These are phyloP conservation scores for Ctenopoma multispine DNA, from an alignment of 2,797 vertebrate genomes.

Conservation along the genomic window DNA sequence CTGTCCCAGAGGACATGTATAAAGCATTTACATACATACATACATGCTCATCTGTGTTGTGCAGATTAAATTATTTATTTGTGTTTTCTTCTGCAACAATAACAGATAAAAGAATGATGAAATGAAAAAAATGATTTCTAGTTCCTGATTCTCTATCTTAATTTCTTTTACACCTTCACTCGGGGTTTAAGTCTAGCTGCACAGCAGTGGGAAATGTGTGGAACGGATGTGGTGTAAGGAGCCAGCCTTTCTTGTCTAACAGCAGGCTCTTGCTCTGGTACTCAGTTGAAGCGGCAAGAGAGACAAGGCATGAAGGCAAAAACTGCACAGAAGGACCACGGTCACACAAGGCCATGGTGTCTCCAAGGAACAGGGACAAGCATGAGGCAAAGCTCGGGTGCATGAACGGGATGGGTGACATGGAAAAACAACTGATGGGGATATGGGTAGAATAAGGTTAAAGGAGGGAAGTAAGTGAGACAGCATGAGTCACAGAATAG, in stretches of 20 bases:
- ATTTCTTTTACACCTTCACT: conserved; percentile 8
- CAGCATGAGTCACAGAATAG: conserved; percentile 29
- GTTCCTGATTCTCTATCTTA: conserved; percentile 16
- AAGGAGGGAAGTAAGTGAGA: conserved; percentile 14
- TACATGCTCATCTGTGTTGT: conserved; percentile 1
- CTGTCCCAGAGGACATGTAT: neutral
- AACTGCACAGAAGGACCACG: conserved; percentile 20
- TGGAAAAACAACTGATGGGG: neutral
- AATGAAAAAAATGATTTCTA: conserved; percentile 7
- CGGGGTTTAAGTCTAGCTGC: conserved; percentile 5
- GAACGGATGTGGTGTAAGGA: conserved; percentile 25
- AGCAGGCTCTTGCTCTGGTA: conserved; percentile 41
- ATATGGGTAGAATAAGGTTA: conserved; percentile 13
- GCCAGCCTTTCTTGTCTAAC: conserved; percentile 39
- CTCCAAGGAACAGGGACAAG: conserved; percentile 15
- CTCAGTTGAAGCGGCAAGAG: conserved; percentile 33
- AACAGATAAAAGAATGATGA: conserved; percentile 3
- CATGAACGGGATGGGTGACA: neutral
- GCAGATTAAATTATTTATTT: conserved; percentile 29
- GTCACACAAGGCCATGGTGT: conserved; percentile 42
- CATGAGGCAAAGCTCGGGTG: neutral
- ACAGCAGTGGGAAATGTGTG: conserved; percentile 30
- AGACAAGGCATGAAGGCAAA: conserved; percentile 32
- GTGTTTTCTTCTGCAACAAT: conserved; percentile 1
- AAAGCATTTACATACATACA: neutral